phyloP scores from a whole-genome alignment of 2,797 vertebrate species.

The Pitangus sulphuratus region DNA sequence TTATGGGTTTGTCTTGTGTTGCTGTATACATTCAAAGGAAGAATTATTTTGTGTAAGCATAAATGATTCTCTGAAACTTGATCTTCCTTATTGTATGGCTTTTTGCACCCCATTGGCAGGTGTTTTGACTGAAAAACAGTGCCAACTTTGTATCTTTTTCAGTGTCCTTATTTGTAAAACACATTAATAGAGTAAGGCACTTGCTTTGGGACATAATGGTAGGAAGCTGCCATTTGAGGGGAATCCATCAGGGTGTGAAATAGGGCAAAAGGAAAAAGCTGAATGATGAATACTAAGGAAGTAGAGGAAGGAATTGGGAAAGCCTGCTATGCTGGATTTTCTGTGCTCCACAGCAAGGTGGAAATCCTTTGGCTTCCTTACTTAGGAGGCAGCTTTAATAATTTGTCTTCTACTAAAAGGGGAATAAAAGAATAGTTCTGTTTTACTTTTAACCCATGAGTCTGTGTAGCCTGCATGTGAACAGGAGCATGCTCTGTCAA shows the following conservation, averaged over 20 bases:
- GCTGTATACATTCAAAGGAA: background rate
- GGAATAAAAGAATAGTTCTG: slow-evolving; percentile 27
- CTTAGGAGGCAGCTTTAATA: background rate
- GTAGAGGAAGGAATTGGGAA: background rate
- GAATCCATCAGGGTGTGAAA: background rate
- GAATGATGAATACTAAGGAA: background rate
- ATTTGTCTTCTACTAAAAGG: slow-evolving; percentile 48
- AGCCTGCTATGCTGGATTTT: slow-evolving; percentile 14
- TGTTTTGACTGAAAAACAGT: background rate
- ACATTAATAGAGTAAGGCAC: background rate
- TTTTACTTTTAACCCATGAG: background rate
- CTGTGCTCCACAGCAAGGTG: background rate
- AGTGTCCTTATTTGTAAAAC: background rate
- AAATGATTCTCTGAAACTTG: background rate
- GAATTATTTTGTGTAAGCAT: background rate
- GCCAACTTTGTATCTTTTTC: background rate
- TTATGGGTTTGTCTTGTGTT: slow-evolving; percentile 21
- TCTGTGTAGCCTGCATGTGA: slow-evolving; percentile 75
- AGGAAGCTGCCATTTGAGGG: background rate
- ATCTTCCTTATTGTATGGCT: background rate
- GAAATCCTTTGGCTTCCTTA: slow-evolving; percentile 34
- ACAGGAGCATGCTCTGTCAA: slow-evolving; percentile 87
- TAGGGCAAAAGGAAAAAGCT: background rate
- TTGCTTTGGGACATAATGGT: background rate
- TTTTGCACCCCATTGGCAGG: background rate